Evolutionary conservation across 2,797 vertebrate genomes (phyloP).

Genomic region (Halcyon smyrnensis): DNA sequence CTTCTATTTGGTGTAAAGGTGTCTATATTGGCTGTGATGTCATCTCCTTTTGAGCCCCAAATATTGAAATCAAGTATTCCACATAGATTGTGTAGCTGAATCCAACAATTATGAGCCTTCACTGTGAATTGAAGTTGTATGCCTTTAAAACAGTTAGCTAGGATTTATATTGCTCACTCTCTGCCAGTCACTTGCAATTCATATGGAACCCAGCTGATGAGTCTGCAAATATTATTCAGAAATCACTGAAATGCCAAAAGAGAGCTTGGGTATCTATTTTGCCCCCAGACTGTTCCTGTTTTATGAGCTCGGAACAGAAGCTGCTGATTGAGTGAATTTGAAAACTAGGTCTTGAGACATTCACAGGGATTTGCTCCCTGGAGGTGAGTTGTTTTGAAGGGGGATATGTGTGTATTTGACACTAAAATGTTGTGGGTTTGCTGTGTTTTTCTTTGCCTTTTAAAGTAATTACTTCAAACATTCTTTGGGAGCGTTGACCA

Average conservation of each 20-base stretch:
- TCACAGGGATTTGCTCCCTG: neutral
- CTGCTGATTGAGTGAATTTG: slow-evolving; percentile 8
- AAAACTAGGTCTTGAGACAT: neutral
- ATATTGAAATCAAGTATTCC: neutral
- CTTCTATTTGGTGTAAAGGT: neutral
- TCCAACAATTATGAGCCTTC: neutral
- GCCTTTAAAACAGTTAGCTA: neutral
- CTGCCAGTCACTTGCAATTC: neutral
- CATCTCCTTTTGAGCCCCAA: neutral
- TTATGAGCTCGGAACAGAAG: neutral
- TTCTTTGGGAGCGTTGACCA: neutral
- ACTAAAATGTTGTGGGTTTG: neutral
- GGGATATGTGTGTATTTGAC: neutral
- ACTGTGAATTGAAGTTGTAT: neutral
- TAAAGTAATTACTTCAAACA: neutral
- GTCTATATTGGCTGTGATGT: neutral
- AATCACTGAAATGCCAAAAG: neutral
- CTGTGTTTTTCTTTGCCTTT: neutral
- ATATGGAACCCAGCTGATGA: neutral
- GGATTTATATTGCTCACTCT: neutral
- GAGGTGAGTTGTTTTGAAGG: neutral
- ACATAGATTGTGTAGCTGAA: neutral
- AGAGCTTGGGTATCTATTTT: neutral
- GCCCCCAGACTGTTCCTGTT: neutral
- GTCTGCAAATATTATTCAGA: neutral